phyloP scores from a whole-genome alignment of 2,797 vertebrate species.

The Acipenser ruthenus region DNA sequence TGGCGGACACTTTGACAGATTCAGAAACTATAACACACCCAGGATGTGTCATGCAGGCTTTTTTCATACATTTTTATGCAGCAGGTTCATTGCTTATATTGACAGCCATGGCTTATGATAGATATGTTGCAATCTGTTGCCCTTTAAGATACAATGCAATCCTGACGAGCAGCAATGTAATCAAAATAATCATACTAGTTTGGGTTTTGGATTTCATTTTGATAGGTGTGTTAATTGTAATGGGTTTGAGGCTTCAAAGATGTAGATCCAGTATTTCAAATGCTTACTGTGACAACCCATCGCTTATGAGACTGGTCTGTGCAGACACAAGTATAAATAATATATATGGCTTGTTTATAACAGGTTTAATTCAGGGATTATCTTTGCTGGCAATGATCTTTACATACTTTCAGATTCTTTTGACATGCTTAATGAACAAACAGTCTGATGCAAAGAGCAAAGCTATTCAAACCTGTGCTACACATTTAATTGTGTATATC shows the following conservation, averaged over 20 bases:
- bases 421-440: conserved; percentile 38
- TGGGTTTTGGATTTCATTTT: conserved; percentile 35
- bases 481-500: conserved; percentile 46
- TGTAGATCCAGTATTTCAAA: conserved; percentile 54
- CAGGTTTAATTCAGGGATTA: conserved; percentile 35
- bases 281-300: conserved; percentile 68
- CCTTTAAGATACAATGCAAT: conserved; percentile 54
- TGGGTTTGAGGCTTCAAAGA: conserved; percentile 50
- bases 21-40: conserved; percentile 58
- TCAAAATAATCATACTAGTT: conserved; percentile 33
- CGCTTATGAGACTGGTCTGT: conserved; percentile 64
- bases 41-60: conserved; percentile 64
- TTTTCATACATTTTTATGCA: conserved; percentile 67
- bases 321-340: conserved; percentile 53
- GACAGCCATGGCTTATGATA: conserved; percentile 68
- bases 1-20: conserved; percentile 61
- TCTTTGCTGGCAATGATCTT: conserved; percentile 40
- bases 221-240: conserved; percentile 45
- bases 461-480: conserved; percentile 49
- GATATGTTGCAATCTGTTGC: conserved; percentile 66
- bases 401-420: conserved; percentile 51
- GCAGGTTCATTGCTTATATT: conserved; percentile 67
- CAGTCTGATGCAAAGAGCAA: conserved; percentile 34
- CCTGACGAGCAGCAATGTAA: conserved; percentile 49
- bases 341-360: conserved; percentile 52